Conservation (phyloP, 2,888 invertebrate species). For the Trimorus sp. region DNA sequence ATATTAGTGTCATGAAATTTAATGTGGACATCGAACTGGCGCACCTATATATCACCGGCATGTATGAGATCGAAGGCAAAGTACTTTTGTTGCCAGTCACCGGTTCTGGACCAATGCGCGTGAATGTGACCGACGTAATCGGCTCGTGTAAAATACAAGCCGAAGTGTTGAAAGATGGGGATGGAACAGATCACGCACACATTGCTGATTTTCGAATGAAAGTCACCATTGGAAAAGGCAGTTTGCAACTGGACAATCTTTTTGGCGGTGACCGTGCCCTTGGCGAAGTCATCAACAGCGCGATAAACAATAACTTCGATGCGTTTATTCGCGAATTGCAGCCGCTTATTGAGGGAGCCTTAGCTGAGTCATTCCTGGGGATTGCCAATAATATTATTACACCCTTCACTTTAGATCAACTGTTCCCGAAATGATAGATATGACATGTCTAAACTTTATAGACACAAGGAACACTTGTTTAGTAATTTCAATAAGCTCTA, state of each 20-base stretch:
- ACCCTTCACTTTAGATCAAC: slow-evolving; percentile 83
- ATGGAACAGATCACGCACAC: slow-evolving; percentile 82
- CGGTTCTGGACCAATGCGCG: slow-evolving; percentile 84
- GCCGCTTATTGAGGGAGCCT: slow-evolving; percentile 84
- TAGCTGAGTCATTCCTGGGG: slow-evolving; percentile 82
- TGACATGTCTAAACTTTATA: not conserved
- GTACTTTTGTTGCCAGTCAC: slow-evolving; percentile 84
- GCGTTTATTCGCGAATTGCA: slow-evolving; percentile 83
- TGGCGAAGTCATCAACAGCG: slow-evolving; percentile 84
- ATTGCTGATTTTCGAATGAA: slow-evolving; percentile 83
- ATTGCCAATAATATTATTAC: slow-evolving; percentile 84
- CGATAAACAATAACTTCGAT: slow-evolving; percentile 85
- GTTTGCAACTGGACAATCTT: slow-evolving; percentile 83
- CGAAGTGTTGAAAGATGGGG: slow-evolving; percentile 77
- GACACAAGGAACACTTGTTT: slow-evolving; percentile 17
- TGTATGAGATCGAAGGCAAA: slow-evolving; percentile 84
- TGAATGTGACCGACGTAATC: slow-evolving; percentile 84
- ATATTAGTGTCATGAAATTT: slow-evolving; percentile 82
- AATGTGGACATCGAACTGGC: slow-evolving; percentile 83
- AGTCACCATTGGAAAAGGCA: slow-evolving; percentile 83
- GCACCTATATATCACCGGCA: slow-evolving; percentile 83
- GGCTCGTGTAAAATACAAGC: slow-evolving; percentile 82
- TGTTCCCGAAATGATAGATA: slow-evolving; percentile 82
- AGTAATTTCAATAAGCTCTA: slow-evolving; percentile 18
- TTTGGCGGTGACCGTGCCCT: slow-evolving; percentile 85